Conservation (phyloP, 2,113 vertebrate species). For the Toxostoma redivivum region DNA sequence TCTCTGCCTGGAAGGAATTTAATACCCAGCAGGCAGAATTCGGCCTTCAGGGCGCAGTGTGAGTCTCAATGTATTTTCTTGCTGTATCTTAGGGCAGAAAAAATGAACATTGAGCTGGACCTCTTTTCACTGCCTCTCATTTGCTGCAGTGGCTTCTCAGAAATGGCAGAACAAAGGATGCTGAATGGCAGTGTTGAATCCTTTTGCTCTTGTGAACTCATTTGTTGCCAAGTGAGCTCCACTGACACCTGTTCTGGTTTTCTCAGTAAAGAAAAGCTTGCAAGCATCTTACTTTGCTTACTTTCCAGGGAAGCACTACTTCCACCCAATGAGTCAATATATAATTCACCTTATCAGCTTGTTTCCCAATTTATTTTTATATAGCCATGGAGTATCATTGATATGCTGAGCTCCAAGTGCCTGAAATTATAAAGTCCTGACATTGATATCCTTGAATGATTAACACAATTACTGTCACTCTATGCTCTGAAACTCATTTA, state of each 20-base stretch:
- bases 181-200: background rate
- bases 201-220: background rate
- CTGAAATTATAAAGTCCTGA: background rate
- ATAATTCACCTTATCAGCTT: background rate
- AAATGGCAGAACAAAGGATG: background rate
- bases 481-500: background rate
- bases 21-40: background rate
- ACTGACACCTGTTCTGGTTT: background rate
- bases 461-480: background rate
- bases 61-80: background rate
- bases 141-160: background rate
- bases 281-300: background rate
- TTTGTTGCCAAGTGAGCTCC: background rate
- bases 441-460: background rate
- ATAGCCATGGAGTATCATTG: background rate
- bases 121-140: background rate
- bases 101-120: background rate
- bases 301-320: background rate
- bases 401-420: background rate
- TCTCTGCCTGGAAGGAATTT: background rate
- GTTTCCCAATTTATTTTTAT: background rate
- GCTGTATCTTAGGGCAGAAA: background rate
- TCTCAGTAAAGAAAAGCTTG: background rate
- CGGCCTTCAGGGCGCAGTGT: background rate
- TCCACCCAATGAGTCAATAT: background rate